Conservation (phyloP, 2,113 vertebrate genomes). For the Malurus alboscapulatus region DNA sequence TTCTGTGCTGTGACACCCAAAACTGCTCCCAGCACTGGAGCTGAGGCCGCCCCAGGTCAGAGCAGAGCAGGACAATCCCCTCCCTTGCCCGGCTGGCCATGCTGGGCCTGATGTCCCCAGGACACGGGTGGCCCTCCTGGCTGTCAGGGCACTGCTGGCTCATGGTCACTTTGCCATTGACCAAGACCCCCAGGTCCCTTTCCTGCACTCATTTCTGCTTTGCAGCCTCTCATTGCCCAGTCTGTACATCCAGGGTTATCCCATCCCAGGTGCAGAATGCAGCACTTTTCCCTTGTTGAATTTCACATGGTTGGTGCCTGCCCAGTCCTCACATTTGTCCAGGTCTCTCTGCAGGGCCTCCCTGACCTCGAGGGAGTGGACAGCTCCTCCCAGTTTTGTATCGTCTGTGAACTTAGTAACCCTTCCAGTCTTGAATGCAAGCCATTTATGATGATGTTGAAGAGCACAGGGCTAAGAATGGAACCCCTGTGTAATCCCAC, state of each 20-base stretch:
- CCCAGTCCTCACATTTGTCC: too few relatives aligned
- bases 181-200: rapidly evolving
- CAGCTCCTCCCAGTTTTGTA: background rate
- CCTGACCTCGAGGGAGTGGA: rapidly evolving
- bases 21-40: background rate
- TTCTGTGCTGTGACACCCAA: background rate
- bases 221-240: rapidly evolving
- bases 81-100: background rate
- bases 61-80: background rate
- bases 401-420: background rate
- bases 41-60: background rate
- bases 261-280: background rate
- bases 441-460: background rate
- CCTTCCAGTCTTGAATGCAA: background rate
- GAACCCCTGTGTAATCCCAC: rapidly evolving
- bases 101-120: background rate
- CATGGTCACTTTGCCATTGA: rapidly evolving
- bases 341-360: background rate
- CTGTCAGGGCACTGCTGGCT: background rate
- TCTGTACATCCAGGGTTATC: background rate
- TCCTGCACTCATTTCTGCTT: background rate
- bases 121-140: background rate
- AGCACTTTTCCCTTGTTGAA: background rate
- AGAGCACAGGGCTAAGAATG: background rate
- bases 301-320: rapidly evolving